These are phyloP conservation scores for Lepidocyrtoides sp. DNA, from an alignment of 2,888 invertebrate species.

Conservation along the genomic window DNA sequence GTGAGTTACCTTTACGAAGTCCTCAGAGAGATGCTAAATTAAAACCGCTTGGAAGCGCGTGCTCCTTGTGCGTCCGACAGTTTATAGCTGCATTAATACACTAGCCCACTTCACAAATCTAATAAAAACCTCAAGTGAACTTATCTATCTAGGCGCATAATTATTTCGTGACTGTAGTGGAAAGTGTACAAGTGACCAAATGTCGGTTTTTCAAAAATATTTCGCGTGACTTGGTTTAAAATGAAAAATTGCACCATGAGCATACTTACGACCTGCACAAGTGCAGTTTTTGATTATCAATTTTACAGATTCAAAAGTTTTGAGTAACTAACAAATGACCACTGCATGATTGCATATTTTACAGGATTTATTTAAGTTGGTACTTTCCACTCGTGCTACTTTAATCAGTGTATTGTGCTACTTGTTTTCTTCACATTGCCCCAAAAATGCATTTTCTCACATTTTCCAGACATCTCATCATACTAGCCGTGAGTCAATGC, in stretches of 20 bases:
- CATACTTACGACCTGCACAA: not conserved
- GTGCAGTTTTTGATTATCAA: not conserved
- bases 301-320: not conserved
- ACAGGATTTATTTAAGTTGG: too few relatives aligned
- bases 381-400: too few relatives aligned
- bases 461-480: not conserved
- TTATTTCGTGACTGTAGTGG: too few relatives aligned
- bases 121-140: not conserved
- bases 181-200: not conserved
- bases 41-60: conserved; percentile 36
- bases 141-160: too few relatives aligned
- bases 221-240: too few relatives aligned
- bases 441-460: conserved; percentile 39
- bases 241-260: not conserved
- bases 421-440: not conserved
- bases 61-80: not conserved
- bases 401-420: not conserved
- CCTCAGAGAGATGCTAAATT: conserved; percentile 16
- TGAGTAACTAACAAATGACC: not conserved
- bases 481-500: conserved; percentile 38
- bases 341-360: too few relatives aligned
- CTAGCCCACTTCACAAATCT: not conserved
- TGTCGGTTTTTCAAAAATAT: too few relatives aligned
- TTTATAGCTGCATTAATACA: too few relatives aligned
- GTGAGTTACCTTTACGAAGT: conserved; percentile 46